Evolutionary conservation across 2,888 invertebrate genomes (phyloP).

Genomic region (Drosophila seclusa): DNA sequence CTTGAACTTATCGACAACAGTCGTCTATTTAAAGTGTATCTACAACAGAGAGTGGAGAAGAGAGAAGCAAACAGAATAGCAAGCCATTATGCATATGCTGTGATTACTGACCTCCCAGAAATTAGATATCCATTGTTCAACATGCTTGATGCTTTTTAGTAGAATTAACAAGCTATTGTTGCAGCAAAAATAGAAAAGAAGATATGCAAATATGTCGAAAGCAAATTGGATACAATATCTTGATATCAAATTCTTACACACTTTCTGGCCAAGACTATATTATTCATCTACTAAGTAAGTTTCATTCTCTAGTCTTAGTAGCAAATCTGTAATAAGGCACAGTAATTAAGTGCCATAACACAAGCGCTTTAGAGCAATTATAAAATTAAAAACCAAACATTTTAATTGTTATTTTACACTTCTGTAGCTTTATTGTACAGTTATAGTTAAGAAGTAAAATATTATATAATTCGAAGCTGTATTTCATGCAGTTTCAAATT

Average conservation of each 20-base stretch:
- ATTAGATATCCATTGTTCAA: constrained; percentile 21
- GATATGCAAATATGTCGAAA: neutral
- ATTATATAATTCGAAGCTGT: too few species aligned
- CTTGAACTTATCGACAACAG: constrained; percentile 64
- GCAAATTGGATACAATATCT: neutral
- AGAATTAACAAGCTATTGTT: constrained; percentile 8
- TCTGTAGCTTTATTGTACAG: too few species aligned
- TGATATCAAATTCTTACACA: neutral
- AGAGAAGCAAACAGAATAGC: neutral
- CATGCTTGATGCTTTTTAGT: neutral
- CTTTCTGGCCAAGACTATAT: neutral
- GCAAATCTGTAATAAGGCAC: neutral
- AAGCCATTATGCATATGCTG: constrained; percentile 7
- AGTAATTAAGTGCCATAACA: neutral
- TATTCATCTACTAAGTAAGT: neutral
- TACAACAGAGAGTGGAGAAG: neutral
- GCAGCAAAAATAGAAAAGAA: neutral
- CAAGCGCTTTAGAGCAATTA: neutral
- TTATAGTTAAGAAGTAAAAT: too few species aligned
- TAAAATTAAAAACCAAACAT: neutral
- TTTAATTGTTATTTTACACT: neutral
- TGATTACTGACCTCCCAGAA: constrained; percentile 26
- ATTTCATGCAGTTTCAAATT: constrained; percentile 20
- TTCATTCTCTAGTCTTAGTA: constrained; percentile 18
- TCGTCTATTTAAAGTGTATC: constrained; percentile 22